Percentiles rank a stretch among this genome's conserved stretches.
These are phyloP conservation scores for Thereva unica DNA, from an alignment of 2,888 invertebrate species.

Conservation along the genomic window DNA sequence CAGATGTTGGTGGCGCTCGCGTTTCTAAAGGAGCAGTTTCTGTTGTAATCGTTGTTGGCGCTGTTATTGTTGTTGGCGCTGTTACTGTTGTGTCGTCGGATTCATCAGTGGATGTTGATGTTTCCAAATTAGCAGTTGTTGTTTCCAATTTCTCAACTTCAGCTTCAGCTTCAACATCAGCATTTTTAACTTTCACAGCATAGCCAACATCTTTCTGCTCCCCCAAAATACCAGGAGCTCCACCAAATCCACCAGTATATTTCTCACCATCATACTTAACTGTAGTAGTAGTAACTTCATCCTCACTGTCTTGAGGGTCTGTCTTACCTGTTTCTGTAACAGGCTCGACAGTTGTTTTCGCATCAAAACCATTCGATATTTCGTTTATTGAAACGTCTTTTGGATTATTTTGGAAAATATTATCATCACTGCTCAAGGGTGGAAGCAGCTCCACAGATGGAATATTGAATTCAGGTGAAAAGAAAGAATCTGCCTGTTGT, in stretches of 20 bases:
- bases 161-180: conserved; percentile 1
- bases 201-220: conserved; percentile 35
- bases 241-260: conserved; percentile 42
- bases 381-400: conserved; percentile 18
- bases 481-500: conserved; percentile 18
- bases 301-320: neutral
- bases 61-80: no score
- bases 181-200: conserved; percentile 5
- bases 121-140: conserved; percentile 6
- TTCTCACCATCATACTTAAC: conserved; percentile 18
- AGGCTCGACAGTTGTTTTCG: neutral
- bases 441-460: conserved; percentile 32
- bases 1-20: neutral
- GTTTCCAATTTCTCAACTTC: conserved; percentile 14
- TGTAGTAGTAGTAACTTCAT: neutral
- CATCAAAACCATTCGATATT: conserved; percentile 19
- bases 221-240: conserved; percentile 40
- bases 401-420: neutral
- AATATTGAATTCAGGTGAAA: neutral
- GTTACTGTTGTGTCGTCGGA: no score
- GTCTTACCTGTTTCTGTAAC: neutral
- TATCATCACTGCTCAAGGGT: conserved; percentile 17
- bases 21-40: conserved; percentile 6
- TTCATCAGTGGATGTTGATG: neutral
- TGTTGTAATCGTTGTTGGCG: conserved; percentile 6